A percentile compares a stretch with the other conserved stretches of the same genome.
Evolutionary conservation across 2,797 vertebrate genomes (phyloP).

Genomic region (Chaenodraco wilsoni): DNA sequence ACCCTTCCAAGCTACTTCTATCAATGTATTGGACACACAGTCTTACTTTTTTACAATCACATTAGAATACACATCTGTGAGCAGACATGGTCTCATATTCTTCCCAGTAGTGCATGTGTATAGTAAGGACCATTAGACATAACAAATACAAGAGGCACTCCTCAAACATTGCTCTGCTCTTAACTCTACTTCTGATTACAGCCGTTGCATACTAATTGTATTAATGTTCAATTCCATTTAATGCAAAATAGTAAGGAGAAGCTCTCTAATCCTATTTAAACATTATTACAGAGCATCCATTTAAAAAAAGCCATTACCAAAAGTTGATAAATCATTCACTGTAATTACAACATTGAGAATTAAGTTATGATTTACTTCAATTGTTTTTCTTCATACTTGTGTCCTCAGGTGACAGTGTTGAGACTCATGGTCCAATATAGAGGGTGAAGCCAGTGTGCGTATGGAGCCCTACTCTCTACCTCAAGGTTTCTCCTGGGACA

Average conservation of each 20-base stretch:
- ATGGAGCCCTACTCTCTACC: slow-evolving; percentile 92
- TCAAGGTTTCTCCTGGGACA: slow-evolving; percentile 92
- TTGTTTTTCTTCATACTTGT: not conserved
- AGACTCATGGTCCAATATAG: slow-evolving; percentile 88
- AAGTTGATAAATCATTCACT: not conserved
- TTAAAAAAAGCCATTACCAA: not conserved
- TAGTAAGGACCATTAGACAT: not conserved
- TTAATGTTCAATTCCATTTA: not conserved
- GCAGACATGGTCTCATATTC: not conserved
- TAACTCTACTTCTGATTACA: not conserved
- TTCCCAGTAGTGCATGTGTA: not conserved
- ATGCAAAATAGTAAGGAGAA: not conserved
- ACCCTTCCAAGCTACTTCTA: not conserved
- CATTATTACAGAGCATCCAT: not conserved
- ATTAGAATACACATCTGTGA: not conserved
- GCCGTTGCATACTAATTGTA: not conserved
- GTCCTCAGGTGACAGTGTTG: slow-evolving; percentile 86
- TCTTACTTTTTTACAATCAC: not conserved
- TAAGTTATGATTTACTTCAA: not conserved
- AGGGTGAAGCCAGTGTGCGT: slow-evolving; percentile 83
- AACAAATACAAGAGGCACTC: not conserved
- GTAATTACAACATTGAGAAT: slow-evolving; percentile 2
- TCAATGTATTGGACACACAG: not conserved
- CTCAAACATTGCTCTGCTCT: not conserved
- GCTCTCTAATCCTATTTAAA: not conserved